Evolutionary conservation across 30 jellyfish, hydroid and myxozoan genomes (phyloP).

Genomic region (Hydractinia symbiolongicarpus): DNA sequence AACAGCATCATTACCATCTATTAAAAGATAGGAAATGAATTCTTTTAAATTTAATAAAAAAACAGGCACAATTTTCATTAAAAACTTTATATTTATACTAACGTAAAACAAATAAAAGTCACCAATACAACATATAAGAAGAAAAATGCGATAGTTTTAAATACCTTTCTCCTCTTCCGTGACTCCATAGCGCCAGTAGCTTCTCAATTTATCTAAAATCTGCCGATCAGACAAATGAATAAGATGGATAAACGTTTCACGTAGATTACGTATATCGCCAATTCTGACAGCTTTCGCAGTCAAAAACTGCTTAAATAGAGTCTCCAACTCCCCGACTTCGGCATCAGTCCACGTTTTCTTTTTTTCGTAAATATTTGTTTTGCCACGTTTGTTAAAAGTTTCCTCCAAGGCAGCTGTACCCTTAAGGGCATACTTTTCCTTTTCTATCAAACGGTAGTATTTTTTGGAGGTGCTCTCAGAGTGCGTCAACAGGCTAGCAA

Average conservation of each 20-base stretch:
- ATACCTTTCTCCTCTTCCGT: too few relatives aligned
- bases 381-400: neutral
- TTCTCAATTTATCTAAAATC: neutral
- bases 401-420: neutral
- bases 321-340: conserved; percentile 3
- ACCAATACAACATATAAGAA: too few relatives aligned
- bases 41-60: too few relatives aligned
- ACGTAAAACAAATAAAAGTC: too few relatives aligned
- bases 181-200: neutral
- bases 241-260: neutral
- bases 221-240: neutral
- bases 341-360: neutral
- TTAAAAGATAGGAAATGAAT: too few relatives aligned
- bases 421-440: neutral
- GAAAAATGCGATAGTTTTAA: too few relatives aligned
- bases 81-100: too few relatives aligned
- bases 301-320: neutral
- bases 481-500: neutral
- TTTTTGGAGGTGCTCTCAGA: neutral
- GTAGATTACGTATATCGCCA: neutral
- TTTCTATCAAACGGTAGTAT: neutral
- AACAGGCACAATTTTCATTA: too few relatives aligned
- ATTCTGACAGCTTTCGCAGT: neutral
- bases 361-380: neutral
- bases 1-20: too few relatives aligned